These are phyloP conservation scores for Coptotermes formosanus DNA, from an alignment of 1,140 invertebrate genomes.

Conservation along the genomic window DNA sequence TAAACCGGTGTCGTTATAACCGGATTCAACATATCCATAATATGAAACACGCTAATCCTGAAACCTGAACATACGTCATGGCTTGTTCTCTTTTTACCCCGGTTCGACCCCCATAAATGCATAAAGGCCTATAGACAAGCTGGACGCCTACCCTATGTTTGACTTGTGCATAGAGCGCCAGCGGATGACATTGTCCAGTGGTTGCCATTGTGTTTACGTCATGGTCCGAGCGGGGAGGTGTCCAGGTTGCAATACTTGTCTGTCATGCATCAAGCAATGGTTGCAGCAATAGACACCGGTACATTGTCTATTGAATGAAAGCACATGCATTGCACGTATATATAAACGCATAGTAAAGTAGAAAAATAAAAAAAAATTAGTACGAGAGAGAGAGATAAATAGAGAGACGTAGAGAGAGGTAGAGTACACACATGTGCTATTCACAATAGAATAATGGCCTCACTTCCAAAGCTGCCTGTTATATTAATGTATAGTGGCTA, in stretches of 20 bases:
- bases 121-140: background rate
- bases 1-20: too few relatives aligned
- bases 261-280: background rate
- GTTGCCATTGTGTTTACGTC: constrained; percentile 4
- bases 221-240: background rate
- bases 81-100: background rate
- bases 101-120: background rate
- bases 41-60: background rate
- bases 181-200: background rate
- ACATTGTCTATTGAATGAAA: constrained; percentile 11
- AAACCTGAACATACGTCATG: background rate
- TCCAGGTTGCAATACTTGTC: background rate
- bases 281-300: background rate
- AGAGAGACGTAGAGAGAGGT: background rate
- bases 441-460: constrained; percentile 3
- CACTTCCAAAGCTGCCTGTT: constrained; percentile 14
- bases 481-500: background rate
- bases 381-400: background rate
- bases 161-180: background rate
- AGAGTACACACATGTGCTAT: constrained; percentile 1
- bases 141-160: background rate
- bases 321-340: background rate
- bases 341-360: background rate
- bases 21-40: too few relatives aligned
- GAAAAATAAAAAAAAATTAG: background rate